Percentiles rank a stretch among this genome's conserved stretches.
phyloP scores from a whole-genome alignment of 2,888 invertebrate species.

The Aleiodes alternator region DNA sequence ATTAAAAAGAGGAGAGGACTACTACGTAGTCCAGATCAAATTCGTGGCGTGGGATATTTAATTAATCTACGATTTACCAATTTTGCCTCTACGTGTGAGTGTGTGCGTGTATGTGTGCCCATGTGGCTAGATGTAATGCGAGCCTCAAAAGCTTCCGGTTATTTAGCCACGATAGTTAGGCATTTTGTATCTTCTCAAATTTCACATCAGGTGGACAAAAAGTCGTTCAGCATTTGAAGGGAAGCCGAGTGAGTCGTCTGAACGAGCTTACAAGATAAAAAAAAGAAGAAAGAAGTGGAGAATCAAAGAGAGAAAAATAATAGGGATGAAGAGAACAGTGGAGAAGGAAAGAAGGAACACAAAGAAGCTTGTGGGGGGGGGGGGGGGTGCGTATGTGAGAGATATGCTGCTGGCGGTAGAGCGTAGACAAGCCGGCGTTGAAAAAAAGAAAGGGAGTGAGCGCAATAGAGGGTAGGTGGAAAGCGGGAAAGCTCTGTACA shows the following conservation, averaged over 20 bases:
- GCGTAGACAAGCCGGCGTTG: constrained; percentile 46
- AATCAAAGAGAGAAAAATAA: background rate
- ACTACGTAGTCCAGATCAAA: too few relatives aligned
- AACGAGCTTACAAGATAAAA: background rate
- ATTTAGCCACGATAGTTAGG: too few relatives aligned
- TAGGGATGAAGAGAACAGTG: background rate
- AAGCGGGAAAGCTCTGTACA: constrained; percentile 67
- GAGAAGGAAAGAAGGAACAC: background rate
- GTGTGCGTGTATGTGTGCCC: too few relatives aligned
- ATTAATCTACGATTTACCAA: too few relatives aligned
- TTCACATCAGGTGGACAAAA: background rate
- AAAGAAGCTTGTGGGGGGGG: constrained; percentile 15
- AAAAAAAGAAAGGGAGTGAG: constrained; percentile 44
- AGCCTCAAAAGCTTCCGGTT: too few relatives aligned
- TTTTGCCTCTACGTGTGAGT: too few relatives aligned
- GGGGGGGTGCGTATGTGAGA: constrained; percentile 5
- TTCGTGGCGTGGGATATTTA: too few relatives aligned
- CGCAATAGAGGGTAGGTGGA: constrained; percentile 47
- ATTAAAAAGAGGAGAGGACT: too few relatives aligned
- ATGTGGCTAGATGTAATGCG: too few relatives aligned
- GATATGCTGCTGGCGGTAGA: constrained; percentile 17
- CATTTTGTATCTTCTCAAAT: background rate
- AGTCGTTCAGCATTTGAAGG: background rate
- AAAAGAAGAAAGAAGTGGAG: background rate
- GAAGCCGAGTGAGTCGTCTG: background rate